Evolutionary conservation across 1,140 invertebrate species (phyloP), one percentile per base, ranked within the genome.

Genomic region (Andrena cerasifolii): DNA sequence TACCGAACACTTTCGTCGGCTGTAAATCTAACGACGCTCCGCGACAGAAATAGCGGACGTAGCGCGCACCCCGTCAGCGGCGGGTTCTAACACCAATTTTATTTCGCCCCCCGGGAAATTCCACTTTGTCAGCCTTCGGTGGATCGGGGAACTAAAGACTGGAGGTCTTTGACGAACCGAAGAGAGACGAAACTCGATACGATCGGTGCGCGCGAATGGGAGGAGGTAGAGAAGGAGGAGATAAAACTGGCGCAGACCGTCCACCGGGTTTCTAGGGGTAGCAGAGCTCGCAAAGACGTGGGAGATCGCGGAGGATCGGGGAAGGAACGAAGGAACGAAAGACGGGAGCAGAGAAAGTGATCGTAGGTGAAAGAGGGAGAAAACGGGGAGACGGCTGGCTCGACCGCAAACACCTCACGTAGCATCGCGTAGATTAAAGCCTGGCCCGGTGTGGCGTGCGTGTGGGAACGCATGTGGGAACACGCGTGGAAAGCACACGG

Each of bases 391-490:
- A 40, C 36, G 53, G 47, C 66, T 12, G 63, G 76, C 59, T 67
- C 63, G 73, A 86, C 82, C 84, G 84, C 86, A 89, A 89, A 88
- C 85, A 88, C 81, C 85, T 89, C 87, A 89, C 88, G 86, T 88
- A 88, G 79, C 86, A 80, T 86, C 83, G 80, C 82, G 80, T 86
- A 89, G 89, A 89, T 89, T 89, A 89, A 89, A 89, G 86, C 80
- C 59, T 53, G 71, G 54, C 53, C 63, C 36, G 31, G 16, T 10
- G 61, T 36, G 45, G 40, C n/a, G 36, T 33, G 43, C 31, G 67
- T 47, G 84, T 61, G 75, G 58, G 33, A 47, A 43, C 24, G 66
- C 51, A 54, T 59, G 61, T 2, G 28, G 24, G 6, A 58, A 59
- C 61, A 70, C 56, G 67, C 24, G 75, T 58, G 73, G 81, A 88